A percentile compares a stretch with the other conserved stretches of the same genome.
Conservation (phyloP, 2,113 vertebrate genomes). For the Taxidea taxus region DNA sequence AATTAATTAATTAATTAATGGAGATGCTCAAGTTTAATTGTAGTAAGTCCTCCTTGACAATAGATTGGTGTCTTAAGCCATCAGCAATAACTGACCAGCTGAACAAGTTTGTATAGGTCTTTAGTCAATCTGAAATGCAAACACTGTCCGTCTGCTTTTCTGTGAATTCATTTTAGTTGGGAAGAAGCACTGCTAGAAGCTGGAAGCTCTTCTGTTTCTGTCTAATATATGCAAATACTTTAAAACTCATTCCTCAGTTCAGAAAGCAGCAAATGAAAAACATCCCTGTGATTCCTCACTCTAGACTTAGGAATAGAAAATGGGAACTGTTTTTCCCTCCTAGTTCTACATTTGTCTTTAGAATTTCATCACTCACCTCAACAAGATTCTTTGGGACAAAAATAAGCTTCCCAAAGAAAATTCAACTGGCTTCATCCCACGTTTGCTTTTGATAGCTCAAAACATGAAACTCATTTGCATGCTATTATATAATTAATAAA, state of each 20-base stretch:
- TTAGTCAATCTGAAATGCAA: slow-evolving; percentile 67
- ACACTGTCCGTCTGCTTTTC: slow-evolving; percentile 55
- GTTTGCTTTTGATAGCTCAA: slow-evolving; percentile 44
- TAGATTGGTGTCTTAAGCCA: slow-evolving; percentile 34
- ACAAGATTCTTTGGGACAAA: slow-evolving; percentile 38
- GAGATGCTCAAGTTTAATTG: not conserved
- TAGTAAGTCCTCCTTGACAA: not conserved
- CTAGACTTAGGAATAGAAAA: not conserved
- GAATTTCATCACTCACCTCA: slow-evolving; percentile 66
- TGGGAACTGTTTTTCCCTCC: not conserved
- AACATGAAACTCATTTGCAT: slow-evolving; percentile 33
- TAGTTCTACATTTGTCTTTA: slow-evolving; percentile 1
- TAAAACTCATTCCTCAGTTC: slow-evolving; percentile 47
- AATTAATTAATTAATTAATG: too few relatives aligned
- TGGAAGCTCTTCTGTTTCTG: slow-evolving; percentile 58
- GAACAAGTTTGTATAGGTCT: slow-evolving; percentile 25
- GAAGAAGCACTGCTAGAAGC: slow-evolving; percentile 39
- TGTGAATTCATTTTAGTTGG: slow-evolving; percentile 61
- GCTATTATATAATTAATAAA: slow-evolving; percentile 63
- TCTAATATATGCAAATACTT: slow-evolving; percentile 74
- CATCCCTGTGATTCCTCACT: slow-evolving; percentile 12
- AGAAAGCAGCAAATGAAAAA: slow-evolving; percentile 57
- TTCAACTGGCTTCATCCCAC: slow-evolving; percentile 10
- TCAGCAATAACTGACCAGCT: slow-evolving; percentile 40
- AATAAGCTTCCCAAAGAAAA: slow-evolving; percentile 58